Evolutionary conservation across 1,140 invertebrate species (phyloP), one percentile per base, ranked within the genome.

Genomic region (Brachionus rubens): DNA sequence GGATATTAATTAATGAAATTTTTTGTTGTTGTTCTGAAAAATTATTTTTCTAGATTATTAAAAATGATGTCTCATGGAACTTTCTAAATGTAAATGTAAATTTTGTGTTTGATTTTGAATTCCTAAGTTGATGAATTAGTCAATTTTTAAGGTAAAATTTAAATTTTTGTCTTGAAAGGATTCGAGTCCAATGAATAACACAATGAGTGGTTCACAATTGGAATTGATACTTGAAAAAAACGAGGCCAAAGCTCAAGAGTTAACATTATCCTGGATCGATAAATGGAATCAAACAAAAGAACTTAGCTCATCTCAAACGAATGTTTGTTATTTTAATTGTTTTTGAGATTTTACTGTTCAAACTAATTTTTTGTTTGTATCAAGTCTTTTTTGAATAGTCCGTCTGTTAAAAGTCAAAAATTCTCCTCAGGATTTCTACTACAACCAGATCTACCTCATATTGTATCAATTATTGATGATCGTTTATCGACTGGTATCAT

Each of bases 251-350:
- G 68, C 68, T n/a, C 43, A 72, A 10, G 68, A 72, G 24, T 21
- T 72, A 16, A 72, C 68, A 12, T 26, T 72, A 21, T 33, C 46
- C 16, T 72, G 68, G 68, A 72, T 72, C 28, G 68, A 54, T 14
- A 72, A 72, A 50, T 72, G 68, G 68, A 72, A 72, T 48, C 30
- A 72, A 10, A 50, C 30, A 47, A 50, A 41, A 40, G 33, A 72
- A 21, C 19, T 43, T 5, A 46, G 30, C 30, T 59, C 40, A 43
- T 65, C 59, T 2, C 59, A 43, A 65, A 43, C 59, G 19, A 65
- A 65, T 65, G 59, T 65, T 24, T 12, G 9, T 19, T 12, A 2
- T 19, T 65, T 65, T 36, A 36, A 36, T 36, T 36, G 3, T 5
- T 5, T 36, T 9, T 5, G 9, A 36, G 9, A 36, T 36, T 36